phyloP scores from a whole-genome alignment of 2,888 invertebrate species.

The Drosophila merina region DNA sequence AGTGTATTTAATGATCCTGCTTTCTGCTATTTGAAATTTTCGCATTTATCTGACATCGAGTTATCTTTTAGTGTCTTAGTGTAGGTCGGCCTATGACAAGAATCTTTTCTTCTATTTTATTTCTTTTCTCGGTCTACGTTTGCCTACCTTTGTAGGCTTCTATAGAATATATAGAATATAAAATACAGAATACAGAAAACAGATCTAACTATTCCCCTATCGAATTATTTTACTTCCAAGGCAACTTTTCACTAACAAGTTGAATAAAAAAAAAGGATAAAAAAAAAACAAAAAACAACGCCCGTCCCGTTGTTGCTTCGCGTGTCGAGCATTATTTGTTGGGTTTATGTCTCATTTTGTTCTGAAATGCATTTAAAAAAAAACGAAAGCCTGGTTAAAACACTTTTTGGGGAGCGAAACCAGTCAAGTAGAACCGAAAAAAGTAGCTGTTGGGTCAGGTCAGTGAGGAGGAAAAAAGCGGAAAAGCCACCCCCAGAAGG shows the following conservation, averaged over 20 bases:
- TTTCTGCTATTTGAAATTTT: background rate
- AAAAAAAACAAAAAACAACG: background rate
- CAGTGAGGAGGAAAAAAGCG: background rate
- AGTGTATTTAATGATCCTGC: background rate
- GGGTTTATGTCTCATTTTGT: conserved; percentile 35
- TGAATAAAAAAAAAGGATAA: background rate
- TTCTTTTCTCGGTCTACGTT: conserved; percentile 5
- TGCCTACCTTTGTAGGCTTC: conserved; percentile 3
- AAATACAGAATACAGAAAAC: too few species aligned
- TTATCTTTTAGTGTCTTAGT: background rate
- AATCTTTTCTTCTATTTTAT: conserved; percentile 18
- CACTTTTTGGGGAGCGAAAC: conserved; percentile 31
- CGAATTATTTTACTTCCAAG: conserved; percentile 20
- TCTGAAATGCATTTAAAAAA: conserved; percentile 40
- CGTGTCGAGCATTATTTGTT: conserved; percentile 25
- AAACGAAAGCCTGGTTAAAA: conserved; percentile 41
- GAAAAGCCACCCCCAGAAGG: conserved; percentile 21
- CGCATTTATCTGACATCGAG: conserved; percentile 44
- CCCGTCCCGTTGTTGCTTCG: conserved; percentile 15
- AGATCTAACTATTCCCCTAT: background rate
- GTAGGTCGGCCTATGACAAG: conserved; percentile 5
- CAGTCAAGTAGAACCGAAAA: conserved; percentile 46
- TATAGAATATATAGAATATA: too few species aligned
- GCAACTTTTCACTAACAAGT: background rate
- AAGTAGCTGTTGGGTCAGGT: background rate